phyloP scores from a whole-genome alignment of 2,797 vertebrate genomes.

The Tangara arthus region DNA sequence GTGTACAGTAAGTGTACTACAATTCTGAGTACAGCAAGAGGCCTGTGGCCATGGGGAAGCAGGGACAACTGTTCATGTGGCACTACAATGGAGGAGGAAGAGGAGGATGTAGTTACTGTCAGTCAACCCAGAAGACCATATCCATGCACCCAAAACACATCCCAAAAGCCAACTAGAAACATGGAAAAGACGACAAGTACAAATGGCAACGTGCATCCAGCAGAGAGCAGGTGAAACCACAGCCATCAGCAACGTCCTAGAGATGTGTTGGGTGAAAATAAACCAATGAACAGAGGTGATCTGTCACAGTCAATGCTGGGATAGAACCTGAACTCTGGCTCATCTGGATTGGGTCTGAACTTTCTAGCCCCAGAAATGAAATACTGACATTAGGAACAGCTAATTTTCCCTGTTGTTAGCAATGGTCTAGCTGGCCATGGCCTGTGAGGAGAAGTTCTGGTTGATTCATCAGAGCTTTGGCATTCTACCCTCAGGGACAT shows the following conservation, averaged over 20 bases:
- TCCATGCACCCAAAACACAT: background rate
- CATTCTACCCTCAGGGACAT: background rate
- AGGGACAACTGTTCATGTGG: background rate
- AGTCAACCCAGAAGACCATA: background rate
- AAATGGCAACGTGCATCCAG: background rate
- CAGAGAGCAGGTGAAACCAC: background rate
- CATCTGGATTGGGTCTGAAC: background rate
- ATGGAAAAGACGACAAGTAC: background rate
- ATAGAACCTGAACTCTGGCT: background rate
- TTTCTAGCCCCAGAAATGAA: background rate
- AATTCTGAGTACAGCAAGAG: background rate
- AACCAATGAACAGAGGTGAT: background rate
- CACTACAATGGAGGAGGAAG: background rate
- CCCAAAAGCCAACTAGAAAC: background rate
- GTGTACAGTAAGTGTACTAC: background rate
- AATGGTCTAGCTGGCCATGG: background rate
- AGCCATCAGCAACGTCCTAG: background rate
- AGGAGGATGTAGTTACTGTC: background rate
- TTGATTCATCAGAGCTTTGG: background rate
- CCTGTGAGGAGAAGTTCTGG: background rate
- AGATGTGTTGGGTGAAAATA: background rate
- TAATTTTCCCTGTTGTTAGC: background rate
- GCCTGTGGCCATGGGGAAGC: background rate
- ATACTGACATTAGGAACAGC: background rate
- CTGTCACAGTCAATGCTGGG: background rate